Percentiles rank a stretch among this genome's conserved stretches.
Conservation (phyloP, 2,888 invertebrate genomes). For the Epsilonema sp. region DNA sequence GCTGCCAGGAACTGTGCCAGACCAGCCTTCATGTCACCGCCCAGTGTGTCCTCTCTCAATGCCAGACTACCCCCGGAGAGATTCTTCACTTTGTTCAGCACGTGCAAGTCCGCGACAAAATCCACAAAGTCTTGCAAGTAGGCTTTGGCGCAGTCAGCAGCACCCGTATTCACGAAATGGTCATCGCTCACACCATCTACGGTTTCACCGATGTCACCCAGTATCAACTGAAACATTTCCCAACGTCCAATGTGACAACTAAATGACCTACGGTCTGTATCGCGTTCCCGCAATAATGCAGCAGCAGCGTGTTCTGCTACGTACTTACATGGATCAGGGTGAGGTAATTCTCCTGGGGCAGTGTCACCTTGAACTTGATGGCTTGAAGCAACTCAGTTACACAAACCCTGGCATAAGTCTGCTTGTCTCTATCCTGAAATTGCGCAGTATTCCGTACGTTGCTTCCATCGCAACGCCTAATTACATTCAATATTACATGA, state of each 20-base stretch:
- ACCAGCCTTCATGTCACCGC: constrained; percentile 84
- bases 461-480: neutral
- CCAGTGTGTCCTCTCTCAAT: constrained; percentile 45
- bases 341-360: constrained; percentile 82
- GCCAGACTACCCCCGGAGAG: constrained; percentile 11
- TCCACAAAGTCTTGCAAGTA: constrained; percentile 80
- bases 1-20: constrained; percentile 61
- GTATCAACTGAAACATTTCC: constrained; percentile 29
- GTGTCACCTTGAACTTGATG: constrained; percentile 73
- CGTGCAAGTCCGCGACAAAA: constrained; percentile 83
- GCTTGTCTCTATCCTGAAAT: constrained; percentile 67
- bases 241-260: too few species aligned
- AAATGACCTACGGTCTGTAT: too few species aligned
- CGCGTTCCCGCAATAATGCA: too few species aligned
- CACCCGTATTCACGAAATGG: constrained; percentile 44
- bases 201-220: constrained; percentile 62
- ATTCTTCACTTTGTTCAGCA: constrained; percentile 70
- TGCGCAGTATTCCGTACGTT: too few species aligned
- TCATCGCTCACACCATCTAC: constrained; percentile 33
- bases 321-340: constrained; percentile 52
- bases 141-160: constrained; percentile 77
- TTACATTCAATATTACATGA: neutral
- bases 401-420: constrained; percentile 67
- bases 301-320: too few species aligned
- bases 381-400: constrained; percentile 86